These are phyloP conservation scores for Eurytoma californica DNA, from an alignment of 2,888 invertebrate species.

Conservation along the genomic window DNA sequence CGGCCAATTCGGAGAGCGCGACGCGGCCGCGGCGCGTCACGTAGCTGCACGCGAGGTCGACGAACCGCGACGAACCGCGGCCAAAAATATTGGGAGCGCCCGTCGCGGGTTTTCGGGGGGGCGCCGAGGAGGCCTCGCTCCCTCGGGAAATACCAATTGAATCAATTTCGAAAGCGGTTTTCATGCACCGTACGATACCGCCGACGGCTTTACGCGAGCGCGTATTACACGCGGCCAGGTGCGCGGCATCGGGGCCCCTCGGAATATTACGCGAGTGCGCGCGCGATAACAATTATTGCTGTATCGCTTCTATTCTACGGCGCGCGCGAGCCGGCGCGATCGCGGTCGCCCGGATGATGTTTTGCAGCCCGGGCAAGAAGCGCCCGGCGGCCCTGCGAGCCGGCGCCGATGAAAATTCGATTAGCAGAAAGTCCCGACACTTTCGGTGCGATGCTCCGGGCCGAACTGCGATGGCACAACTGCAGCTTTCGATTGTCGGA, in stretches of 20 bases:
- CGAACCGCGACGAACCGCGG: conserved; percentile 44
- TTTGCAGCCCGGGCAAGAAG: conserved; percentile 12
- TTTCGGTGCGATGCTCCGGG: no score
- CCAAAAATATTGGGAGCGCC: conserved; percentile 62
- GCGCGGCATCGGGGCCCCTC: conserved; percentile 46
- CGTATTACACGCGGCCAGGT: conserved; percentile 63
- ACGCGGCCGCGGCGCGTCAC: neutral
- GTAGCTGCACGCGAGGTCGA: conserved; percentile 42
- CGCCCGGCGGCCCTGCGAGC: neutral
- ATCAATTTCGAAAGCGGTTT: conserved; percentile 69
- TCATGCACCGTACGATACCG: conserved; percentile 62
- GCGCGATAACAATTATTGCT: conserved; percentile 63
- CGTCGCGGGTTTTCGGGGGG: conserved; percentile 28
- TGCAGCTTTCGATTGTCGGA: no score
- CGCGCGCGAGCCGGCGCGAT: neutral
- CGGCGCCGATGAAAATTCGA: neutral
- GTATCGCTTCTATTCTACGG: conserved; percentile 6
- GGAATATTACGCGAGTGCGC: conserved; percentile 62
- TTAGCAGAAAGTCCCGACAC: no score
- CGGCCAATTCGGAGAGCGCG: no score
- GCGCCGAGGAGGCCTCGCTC: conserved; percentile 59
- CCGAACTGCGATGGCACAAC: no score
- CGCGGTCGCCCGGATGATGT: conserved; percentile 7
- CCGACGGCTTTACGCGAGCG: conserved; percentile 57
- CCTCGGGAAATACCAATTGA: conserved; percentile 67